Evolutionary conservation across 1,140 invertebrate species (phyloP).

Genomic region (Ephestia elutella): DNA sequence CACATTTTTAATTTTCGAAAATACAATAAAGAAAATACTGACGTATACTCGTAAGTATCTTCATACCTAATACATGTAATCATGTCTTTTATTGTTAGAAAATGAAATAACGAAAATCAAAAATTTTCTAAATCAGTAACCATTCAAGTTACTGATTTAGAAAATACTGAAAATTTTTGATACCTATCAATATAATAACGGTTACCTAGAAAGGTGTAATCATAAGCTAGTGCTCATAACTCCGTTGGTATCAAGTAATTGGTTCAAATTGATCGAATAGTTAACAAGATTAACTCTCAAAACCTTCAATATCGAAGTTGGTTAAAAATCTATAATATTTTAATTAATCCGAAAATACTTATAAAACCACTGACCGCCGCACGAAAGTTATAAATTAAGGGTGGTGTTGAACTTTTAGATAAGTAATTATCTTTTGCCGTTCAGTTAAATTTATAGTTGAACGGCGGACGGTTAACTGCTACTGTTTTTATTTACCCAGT

Average conservation of each 20-base stretch:
- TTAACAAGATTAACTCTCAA: slow-evolving; percentile 26
- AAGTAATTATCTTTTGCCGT: slow-evolving; percentile 44
- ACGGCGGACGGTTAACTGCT: slow-evolving; percentile 29
- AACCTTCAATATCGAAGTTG: slow-evolving; percentile 17
- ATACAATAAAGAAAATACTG: too few relatives aligned
- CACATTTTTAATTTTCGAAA: too few relatives aligned
- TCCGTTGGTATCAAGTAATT: neutral
- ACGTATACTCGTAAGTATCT: too few relatives aligned
- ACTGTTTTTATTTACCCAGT: slow-evolving; percentile 64
- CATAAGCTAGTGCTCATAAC: too few relatives aligned
- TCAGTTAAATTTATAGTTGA: slow-evolving; percentile 50
- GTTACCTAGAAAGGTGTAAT: too few relatives aligned
- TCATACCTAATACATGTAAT: too few relatives aligned
- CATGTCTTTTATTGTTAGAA: too few relatives aligned
- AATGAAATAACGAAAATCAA: too few relatives aligned
- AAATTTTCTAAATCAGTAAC: too few relatives aligned
- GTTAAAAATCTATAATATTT: slow-evolving; percentile 38
- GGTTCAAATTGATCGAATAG: slow-evolving; percentile 29
- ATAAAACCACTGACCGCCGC: slow-evolving; percentile 45
- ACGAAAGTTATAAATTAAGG: slow-evolving; percentile 50
- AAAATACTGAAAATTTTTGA: too few relatives aligned
- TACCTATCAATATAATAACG: too few relatives aligned
- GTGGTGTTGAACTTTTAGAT: slow-evolving; percentile 34
- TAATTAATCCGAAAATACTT: slow-evolving; percentile 61
- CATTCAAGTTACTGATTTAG: too few relatives aligned